Evolutionary conservation across 1,140 invertebrate species (phyloP), one percentile per base, ranked within the genome.

Genomic region (Magallana angulata): DNA sequence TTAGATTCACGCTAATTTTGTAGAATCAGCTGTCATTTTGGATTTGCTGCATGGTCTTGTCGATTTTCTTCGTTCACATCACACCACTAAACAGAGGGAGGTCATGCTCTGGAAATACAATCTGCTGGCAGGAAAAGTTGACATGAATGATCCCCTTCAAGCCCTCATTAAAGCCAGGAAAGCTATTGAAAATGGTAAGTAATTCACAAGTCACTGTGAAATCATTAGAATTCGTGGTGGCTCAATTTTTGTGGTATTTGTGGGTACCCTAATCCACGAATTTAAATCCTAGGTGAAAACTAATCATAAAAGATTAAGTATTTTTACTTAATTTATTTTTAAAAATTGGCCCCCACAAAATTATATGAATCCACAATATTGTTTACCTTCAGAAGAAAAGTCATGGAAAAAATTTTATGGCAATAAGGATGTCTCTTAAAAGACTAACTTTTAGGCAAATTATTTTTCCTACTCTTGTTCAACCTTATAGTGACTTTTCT

Each of bases 71-170:
- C 83, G 85, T 18, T 59, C 68, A 12, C 82, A 87, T 12, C 86
- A 91, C 57, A 89, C 87, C 3, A 84, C 57, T 9, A 84, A 89
- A 85, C 91, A 92, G 60, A 80, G 85, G n/a, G 87, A 89, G 83
- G 84, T 92, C 7, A 90, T 92, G 90, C 82, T 87, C 30, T 90
- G 89, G 89, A 92, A 92, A 64, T 90, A 92, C 85, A 59, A 89
- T 58, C 81, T 92, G 76, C 82, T 92, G 12, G 88, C 85, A 14
- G 56, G 85, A n/a, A 90, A 90, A 88, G 85, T 85, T 18, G 87
- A 85, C 71, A 88, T 85, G 7, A 62, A 56, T 48, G 83, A 88
- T 57, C 82, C 58, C 5, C 59, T 62, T 14, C 7, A 57, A 7
- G 57, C 82, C 48, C 62, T 87, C 4, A 87, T 76, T 24, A 85